Base-by-base conservation (phyloP, 2,113 vertebrate species). In the Catharus minimus region DNA sequence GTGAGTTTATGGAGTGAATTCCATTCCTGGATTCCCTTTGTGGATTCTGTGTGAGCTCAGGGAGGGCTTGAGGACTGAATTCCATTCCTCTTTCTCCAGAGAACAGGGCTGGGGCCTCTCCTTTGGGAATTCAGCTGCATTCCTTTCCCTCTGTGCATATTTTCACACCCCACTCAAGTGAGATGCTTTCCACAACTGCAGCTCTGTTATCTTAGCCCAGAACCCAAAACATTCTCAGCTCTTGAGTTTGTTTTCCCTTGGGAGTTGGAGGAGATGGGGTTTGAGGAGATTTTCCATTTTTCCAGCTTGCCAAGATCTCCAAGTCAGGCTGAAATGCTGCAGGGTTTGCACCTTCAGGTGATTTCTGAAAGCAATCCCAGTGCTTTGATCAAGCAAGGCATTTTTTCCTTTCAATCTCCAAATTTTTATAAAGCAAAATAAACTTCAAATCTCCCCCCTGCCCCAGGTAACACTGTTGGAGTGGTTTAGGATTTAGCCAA, bases 331-430 rank as follows among this genome's bases (percentile, higher is more conserved):
- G 28, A 30, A 69, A 24, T 0, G 9, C 55, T 64, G 55, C 39
- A 0, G 0, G 2, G 16, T 10, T 23, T 30, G 28, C 0, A 1
- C 5, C 0, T 2, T 21, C n/a, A 28, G 19, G 27, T 0, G 17
- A 53, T 33, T 68, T 38, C 71, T 62, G 50, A 33, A 16, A 50
- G 24, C 49, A 32, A 27, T 15, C 7, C 36, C 32, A 18, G 39
- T 1, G 64, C 87, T 85, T 44, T 52, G 44, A 60, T 33, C 44
- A 13, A 67, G 3, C 30, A 9, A 57, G 6, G 30, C 53, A 2
- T 13, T 13, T 24, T 8, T 4, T 1, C 33, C 16, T 50, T 23
- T 47, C 32, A 3, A 6, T 10, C 68, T 67, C 76, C 68, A 41
- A 11, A 28, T 46, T 67, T 67, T 74, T 39, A 7, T 10, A 53